phyloP scores from a whole-genome alignment of 1,140 invertebrate genomes.

The Anoplophora glabripennis region DNA sequence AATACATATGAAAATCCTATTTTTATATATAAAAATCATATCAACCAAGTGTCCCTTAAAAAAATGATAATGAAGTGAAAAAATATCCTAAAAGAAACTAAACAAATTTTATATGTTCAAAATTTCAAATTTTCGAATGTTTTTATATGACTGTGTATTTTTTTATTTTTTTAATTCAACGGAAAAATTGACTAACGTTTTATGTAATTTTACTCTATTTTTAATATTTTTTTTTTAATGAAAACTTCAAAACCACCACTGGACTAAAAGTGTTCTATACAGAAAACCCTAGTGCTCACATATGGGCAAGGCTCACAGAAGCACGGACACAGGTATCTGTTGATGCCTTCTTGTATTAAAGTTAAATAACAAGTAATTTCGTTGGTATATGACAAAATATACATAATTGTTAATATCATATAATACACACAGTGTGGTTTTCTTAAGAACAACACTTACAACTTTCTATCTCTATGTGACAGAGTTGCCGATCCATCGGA shows the following conservation, averaged over 20 bases:
- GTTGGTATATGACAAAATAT: slow-evolving; percentile 15
- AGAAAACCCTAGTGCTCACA: slow-evolving; percentile 4
- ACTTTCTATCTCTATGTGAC: slow-evolving; percentile 97
- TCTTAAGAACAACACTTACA: slow-evolving; percentile 74
- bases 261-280: background rate
- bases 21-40: too few relatives aligned
- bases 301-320: slow-evolving; percentile 30
- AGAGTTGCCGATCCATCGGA: slow-evolving; percentile 95
- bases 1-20: too few relatives aligned
- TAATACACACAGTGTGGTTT: slow-evolving; percentile 10
- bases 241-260: background rate
- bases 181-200: too few relatives aligned
- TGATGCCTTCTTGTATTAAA: slow-evolving; percentile 33
- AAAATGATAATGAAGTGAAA: too few relatives aligned
- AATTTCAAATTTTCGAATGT: too few relatives aligned
- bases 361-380: background rate
- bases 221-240: too few relatives aligned
- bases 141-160: too few relatives aligned
- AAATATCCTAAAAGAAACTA: too few relatives aligned
- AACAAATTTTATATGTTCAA: too few relatives aligned
- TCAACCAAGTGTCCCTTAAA: too few relatives aligned
- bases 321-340: slow-evolving; percentile 47
- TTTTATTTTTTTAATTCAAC: too few relatives aligned
- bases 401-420: background rate
- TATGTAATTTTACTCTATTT: too few relatives aligned